These are phyloP conservation scores for Ochotona curzoniae DNA, from an alignment of 2,113 vertebrate genomes.

Conservation along the genomic window DNA sequence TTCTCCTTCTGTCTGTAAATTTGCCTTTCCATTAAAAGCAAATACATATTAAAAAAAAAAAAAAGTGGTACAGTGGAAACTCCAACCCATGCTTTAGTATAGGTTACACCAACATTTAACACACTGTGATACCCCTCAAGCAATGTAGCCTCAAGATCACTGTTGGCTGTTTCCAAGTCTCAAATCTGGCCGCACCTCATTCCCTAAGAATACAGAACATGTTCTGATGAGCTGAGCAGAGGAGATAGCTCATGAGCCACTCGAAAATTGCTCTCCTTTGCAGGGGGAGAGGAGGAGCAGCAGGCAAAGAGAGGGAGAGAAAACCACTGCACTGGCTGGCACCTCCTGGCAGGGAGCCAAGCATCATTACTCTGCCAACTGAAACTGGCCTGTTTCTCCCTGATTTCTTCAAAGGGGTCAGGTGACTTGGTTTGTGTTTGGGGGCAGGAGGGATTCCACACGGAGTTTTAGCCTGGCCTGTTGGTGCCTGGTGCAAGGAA, in stretches of 20 bases:
- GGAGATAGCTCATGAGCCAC: not conserved
- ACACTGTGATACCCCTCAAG: too few species aligned
- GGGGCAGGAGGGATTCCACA: not conserved
- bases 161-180: not conserved
- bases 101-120: too few species aligned
- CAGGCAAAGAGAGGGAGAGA: not conserved
- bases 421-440: not conserved
- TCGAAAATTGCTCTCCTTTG: not conserved
- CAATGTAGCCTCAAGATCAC: not conserved
- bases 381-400: not conserved
- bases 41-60: too few species aligned
- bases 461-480: not conserved
- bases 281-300: too few species aligned
- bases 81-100: too few species aligned
- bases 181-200: too few species aligned
- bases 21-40: too few species aligned
- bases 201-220: not conserved
- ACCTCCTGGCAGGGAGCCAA: too few species aligned
- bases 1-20: too few species aligned
- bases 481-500: not conserved
- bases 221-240: not conserved
- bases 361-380: not conserved
- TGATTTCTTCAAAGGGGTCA: not conserved
- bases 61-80: too few species aligned
- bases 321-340: not conserved